Evolutionary conservation across 2,797 vertebrate genomes (phyloP), one percentile per base, ranked within the genome.

Genomic region (Notamacropus eugenii): DNA sequence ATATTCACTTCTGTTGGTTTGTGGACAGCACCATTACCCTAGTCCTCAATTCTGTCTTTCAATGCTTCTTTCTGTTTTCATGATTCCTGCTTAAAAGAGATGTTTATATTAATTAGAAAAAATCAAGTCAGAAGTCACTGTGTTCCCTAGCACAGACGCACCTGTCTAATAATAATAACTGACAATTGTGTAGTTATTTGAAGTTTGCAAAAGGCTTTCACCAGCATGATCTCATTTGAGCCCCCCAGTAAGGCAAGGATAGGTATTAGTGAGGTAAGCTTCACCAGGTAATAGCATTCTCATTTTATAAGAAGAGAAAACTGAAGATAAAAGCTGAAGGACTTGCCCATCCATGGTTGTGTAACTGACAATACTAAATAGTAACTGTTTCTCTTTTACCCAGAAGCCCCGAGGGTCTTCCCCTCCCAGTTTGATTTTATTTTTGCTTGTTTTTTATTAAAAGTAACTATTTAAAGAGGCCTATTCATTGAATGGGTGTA

Each of bases 31-130:
- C 59, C 13, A 62, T 62, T 62, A 14, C 50, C 54, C 16, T 56
- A 12, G 57, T 52, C 34, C 54, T 91, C 28, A 22, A 2, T 0
- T 11, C 28, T 27, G 12, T 92, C 55, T 90, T 31, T 13, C 54
- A 31, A 46, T 90, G 55, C 50, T 22, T 8, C 59, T 55, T 54
- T 54, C 55, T 59, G 55, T 82, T 96, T 94, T 58, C 91, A 54
- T 95, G 13, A 87, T 54, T 27, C 54, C 54, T 16, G 12, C 93
- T 91, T 29, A 62, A 57, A 40, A 2, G 0, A 6, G 28, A n/a
- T 22, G 22, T 90, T 90, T 57, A 14, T 91, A 31, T 92, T 93
- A 92, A 97, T 90, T 90, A 87, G 57, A 94, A 52, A 52, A 0
- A 52, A 52, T 52, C 52, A 52, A 52, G 52, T 52, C 52, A 52